phyloP scores from a whole-genome alignment of 2,797 vertebrate species.

The Toxotes lorentzi region DNA sequence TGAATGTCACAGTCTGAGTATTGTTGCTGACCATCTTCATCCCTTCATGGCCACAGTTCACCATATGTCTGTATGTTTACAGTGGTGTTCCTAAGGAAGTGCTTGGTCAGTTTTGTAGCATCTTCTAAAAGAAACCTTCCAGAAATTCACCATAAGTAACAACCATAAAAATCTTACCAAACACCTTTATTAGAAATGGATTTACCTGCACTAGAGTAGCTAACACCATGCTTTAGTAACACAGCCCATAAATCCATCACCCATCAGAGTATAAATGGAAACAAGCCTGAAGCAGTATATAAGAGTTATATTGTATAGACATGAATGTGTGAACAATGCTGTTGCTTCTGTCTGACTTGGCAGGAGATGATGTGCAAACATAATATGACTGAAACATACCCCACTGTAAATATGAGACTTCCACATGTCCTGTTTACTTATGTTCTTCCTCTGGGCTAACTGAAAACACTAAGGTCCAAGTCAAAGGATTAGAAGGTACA shows the following conservation, averaged over 20 bases:
- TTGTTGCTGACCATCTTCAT: no score
- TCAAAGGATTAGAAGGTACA: not conserved
- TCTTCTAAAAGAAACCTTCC: not conserved
- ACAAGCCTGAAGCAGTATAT: not conserved
- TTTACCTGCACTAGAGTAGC: not conserved
- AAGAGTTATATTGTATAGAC: not conserved
- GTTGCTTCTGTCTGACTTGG: not conserved
- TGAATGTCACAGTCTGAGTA: not conserved
- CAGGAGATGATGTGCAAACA: not conserved
- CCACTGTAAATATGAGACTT: not conserved
- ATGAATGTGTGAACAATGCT: not conserved
- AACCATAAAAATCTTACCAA: not conserved
- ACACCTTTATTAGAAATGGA: constrained; percentile 10
- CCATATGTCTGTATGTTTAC: no score
- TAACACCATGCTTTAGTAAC: not conserved
- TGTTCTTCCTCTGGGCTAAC: not conserved
- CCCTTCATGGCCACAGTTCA: not conserved
- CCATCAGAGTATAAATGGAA: constrained; percentile 15
- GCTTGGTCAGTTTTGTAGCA: not conserved
- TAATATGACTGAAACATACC: not conserved
- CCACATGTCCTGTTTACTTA: not conserved
- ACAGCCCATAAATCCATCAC: constrained; percentile 13
- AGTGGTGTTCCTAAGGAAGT: no score
- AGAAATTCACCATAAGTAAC: not conserved
- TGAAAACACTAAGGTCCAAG: not conserved